Percentiles rank a stretch among this genome's conserved stretches.
Evolutionary conservation across 2,113 vertebrate genomes (phyloP).

Genomic region (Passer montanus): DNA sequence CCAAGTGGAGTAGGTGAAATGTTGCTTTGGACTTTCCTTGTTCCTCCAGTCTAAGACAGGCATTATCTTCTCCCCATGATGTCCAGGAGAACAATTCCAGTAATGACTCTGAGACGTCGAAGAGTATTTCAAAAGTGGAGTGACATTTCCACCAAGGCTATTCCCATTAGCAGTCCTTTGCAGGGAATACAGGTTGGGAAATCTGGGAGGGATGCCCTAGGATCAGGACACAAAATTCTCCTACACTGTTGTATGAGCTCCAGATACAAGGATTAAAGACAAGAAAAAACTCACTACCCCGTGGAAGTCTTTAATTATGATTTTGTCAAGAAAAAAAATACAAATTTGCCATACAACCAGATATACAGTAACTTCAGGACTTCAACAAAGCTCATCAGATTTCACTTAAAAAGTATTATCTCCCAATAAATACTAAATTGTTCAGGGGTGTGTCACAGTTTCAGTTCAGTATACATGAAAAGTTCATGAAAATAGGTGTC

Average conservation of each 20-base stretch:
- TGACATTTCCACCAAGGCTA: not conserved
- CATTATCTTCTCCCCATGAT: not conserved
- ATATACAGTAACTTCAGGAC: not conserved
- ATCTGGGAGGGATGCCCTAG: not conserved
- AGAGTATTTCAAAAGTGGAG: constrained; percentile 37
- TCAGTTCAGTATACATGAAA: not conserved
- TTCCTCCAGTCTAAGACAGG: not conserved
- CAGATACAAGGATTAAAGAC: not conserved
- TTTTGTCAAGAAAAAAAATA: not conserved
- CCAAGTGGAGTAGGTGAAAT: not conserved
- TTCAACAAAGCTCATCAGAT: not conserved
- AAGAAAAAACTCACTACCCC: not conserved
- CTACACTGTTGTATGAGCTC: not conserved
- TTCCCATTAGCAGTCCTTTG: not conserved
- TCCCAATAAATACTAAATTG: not conserved
- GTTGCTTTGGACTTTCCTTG: not conserved
- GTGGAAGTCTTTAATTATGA: not conserved
- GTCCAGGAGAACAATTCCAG: constrained; percentile 38
- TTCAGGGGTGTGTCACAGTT: not conserved
- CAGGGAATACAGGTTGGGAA: constrained; percentile 35
- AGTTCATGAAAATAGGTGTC: not conserved
- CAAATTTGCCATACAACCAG: not conserved
- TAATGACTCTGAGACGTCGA: constrained; percentile 33
- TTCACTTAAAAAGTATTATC: not conserved
- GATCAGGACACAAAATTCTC: not conserved